Evolutionary conservation across 64 coral and sea anemone species (phyloP), one percentile per base, ranked within the genome.

Genomic region (Stylophora pistillata): DNA sequence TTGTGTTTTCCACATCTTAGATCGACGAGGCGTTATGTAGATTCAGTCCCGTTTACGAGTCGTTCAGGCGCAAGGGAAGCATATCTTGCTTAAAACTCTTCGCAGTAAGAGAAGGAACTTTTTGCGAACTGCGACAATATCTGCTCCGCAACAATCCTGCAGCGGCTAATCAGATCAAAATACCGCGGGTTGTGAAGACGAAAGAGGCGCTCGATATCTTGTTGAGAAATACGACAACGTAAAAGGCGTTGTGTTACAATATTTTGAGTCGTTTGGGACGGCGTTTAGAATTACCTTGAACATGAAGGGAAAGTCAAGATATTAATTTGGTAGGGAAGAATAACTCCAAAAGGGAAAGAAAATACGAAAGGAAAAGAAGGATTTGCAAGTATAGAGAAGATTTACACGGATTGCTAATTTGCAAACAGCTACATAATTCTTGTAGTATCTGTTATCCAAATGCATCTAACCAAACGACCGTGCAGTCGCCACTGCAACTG

Each of bases 131-230:
- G 13, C 78, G 82, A 66, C 33, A 21, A 21, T 77, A 71, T 86
- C 90, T 92, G 33, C 82, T 92, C 13, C 58, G 33, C 25, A 32
- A 71, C 31, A 92, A 92, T 62, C 82, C 90, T 2, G 82, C 90
- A 5, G 90, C 82, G 10, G 73, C 81, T 23, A 92, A 92, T 69
- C 90, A 92, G 56, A 75, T 92, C 4, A 92, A 92, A 56, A 92
- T 92, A 56, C 90, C 90, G 14, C 90, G 82, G 69, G 90, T 92
- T 55, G 56, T 92, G 14, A 92, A 92, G 76, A 78, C 73, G 15
- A 74, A 86, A 62, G 31, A 86, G 72, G 56, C 90, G 11, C 73
- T 92, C 5, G 26, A 70, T 20, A 64, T 92, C 16, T 18, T 92
- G 30, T 78, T 92, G 14, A 85, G 53, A 78, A 77, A 86, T 53